Conservation (phyloP, 1,140 invertebrate genomes). For the Saccostrea echinata region DNA sequence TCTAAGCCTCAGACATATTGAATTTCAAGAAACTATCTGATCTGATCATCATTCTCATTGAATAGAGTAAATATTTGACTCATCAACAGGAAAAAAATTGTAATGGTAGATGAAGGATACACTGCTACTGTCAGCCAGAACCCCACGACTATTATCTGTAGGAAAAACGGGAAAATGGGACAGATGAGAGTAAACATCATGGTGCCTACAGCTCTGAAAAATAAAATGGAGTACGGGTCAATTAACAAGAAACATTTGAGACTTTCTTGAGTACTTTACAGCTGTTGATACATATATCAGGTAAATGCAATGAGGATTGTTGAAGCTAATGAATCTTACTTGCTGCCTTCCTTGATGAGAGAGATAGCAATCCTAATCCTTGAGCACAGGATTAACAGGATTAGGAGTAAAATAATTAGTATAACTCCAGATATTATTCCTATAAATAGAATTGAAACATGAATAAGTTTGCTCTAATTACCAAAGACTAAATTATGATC, state of each 20-base stretch:
- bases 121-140: conserved; percentile 87
- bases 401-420: conserved; percentile 84
- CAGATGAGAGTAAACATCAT: conserved; percentile 93
- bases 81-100: background rate
- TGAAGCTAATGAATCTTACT: conserved; percentile 73
- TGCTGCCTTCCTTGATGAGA: conserved; percentile 90
- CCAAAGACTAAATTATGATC: too few relatives aligned
- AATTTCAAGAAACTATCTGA: too few relatives aligned
- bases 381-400: conserved; percentile 91
- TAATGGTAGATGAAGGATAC: conserved; percentile 68
- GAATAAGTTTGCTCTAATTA: background rate
- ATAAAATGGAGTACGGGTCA: background rate
- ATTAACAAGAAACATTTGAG: background rate
- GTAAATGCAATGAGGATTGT: background rate
- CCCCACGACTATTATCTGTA: conserved; percentile 88
- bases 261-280: background rate
- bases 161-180: conserved; percentile 92
- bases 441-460: conserved; percentile 70
- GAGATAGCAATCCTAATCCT: conserved; percentile 93
- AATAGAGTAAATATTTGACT: too few relatives aligned
- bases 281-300: background rate
- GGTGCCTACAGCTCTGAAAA: conserved; percentile 50
- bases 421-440: conserved; percentile 85
- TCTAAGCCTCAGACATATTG: too few relatives aligned
- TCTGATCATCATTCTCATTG: too few relatives aligned